Conservation (phyloP, 2,113 vertebrate species). For the Panurus biarmicus region DNA sequence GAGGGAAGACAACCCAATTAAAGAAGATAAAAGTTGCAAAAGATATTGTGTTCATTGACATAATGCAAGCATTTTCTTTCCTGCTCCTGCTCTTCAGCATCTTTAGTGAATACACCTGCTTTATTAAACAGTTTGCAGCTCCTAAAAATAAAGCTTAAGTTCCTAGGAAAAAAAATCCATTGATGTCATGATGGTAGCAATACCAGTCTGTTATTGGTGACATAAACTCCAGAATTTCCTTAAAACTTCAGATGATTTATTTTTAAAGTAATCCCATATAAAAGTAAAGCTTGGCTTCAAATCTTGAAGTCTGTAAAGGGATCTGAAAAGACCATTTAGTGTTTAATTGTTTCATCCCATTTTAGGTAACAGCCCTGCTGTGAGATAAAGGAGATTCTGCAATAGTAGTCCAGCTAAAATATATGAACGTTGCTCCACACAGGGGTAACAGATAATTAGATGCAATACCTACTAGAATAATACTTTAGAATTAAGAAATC, state of each 20-base stretch:
- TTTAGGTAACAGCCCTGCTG: background rate
- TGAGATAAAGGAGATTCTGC: background rate
- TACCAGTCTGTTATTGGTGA: background rate
- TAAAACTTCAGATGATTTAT: background rate
- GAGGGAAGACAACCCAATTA: background rate
- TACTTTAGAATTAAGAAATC: constrained; percentile 18
- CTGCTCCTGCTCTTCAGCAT: background rate
- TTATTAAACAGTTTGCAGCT: background rate
- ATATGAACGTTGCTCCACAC: background rate
- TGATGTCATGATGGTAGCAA: background rate
- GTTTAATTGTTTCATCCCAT: background rate
- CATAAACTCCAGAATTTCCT: background rate
- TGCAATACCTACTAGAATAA: background rate
- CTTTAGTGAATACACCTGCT: background rate
- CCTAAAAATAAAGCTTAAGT: background rate
- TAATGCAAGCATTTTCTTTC: background rate
- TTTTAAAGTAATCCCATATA: background rate
- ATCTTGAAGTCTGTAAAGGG: background rate
- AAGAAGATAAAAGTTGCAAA: background rate
- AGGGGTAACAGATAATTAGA: background rate
- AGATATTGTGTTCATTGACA: background rate
- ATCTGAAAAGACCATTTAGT: background rate
- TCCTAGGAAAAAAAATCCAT: background rate
- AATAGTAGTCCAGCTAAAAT: background rate
- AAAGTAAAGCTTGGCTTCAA: background rate